A percentile compares a stretch with the other conserved stretches of the same genome.
Evolutionary conservation across 2,113 vertebrate genomes (phyloP).

Genomic region (Brachionichthys hirsutus): DNA sequence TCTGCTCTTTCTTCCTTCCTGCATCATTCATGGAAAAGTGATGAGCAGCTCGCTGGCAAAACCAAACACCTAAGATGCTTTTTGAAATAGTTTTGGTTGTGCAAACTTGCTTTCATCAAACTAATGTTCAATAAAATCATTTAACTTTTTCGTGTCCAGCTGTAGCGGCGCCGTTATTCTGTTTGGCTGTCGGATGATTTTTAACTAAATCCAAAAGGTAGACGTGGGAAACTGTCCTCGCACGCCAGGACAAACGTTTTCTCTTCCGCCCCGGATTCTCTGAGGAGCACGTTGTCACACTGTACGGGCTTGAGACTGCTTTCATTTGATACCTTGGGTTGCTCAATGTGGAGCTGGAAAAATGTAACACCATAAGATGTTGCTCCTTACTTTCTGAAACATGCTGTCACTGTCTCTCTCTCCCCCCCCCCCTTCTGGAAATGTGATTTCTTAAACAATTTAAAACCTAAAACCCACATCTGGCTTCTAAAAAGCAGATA

Average conservation of each 20-base stretch:
- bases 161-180: neutral
- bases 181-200: neutral
- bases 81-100: no score
- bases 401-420: slow-evolving; percentile 48
- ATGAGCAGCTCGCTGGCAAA: no score
- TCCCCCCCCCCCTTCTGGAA: slow-evolving; percentile 30
- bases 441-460: slow-evolving; percentile 68
- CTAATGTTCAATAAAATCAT: neutral
- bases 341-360: slow-evolving; percentile 27
- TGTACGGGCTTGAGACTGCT: slow-evolving; percentile 41
- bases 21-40: neutral
- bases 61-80: no score
- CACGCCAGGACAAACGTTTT: slow-evolving; percentile 26
- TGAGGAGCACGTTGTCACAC: slow-evolving; percentile 56
- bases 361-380: slow-evolving; percentile 45
- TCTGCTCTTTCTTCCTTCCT: neutral
- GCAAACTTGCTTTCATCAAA: no score
- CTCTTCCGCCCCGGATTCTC: slow-evolving; percentile 37
- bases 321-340: slow-evolving; percentile 36
- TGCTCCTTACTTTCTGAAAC: slow-evolving; percentile 50
- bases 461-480: slow-evolving; percentile 54
- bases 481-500: slow-evolving; percentile 57
- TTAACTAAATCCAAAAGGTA: slow-evolving; percentile 13
- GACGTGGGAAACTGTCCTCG: slow-evolving; percentile 8
- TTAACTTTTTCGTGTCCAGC: neutral